These are phyloP conservation scores for Atta texana DNA, from an alignment of 1,140 invertebrate genomes.

Conservation along the genomic window DNA sequence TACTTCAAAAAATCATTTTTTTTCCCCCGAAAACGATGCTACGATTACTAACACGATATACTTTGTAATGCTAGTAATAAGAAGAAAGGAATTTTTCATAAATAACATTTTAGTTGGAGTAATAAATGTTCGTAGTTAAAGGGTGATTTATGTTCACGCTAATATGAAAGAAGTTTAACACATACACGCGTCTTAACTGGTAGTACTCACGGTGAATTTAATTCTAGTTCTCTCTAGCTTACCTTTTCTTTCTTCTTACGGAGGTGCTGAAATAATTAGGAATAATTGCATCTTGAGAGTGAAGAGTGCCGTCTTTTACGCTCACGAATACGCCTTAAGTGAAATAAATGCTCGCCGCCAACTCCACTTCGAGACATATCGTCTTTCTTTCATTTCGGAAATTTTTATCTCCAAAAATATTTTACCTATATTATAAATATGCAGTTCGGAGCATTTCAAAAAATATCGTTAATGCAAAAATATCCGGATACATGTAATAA, in stretches of 20 bases:
- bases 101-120: conserved; percentile 22
- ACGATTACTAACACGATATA: background rate
- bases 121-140: background rate
- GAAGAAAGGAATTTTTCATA: background rate
- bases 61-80: background rate
- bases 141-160: conserved; percentile 15
- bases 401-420: background rate
- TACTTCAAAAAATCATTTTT: too few relatives aligned
- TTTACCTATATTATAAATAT: background rate
- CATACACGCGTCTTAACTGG: conserved; percentile 12
- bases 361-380: background rate
- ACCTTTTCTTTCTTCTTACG: conserved; percentile 30
- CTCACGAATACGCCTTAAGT: conserved; percentile 57
- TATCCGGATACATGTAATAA: background rate
- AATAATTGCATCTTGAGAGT: conserved; percentile 74
- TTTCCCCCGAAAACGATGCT: too few relatives aligned
- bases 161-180: conserved; percentile 33
- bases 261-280: conserved; percentile 71
- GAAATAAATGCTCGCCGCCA: conserved; percentile 71
- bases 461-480: background rate
- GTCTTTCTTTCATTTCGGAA: conserved; percentile 8
- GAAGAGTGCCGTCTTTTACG: conserved; percentile 65
- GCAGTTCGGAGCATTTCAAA: background rate
- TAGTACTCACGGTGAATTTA: conserved; percentile 53
- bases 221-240: conserved; percentile 43